Conservation (phyloP, 2,797 vertebrate genomes). For the Phaenicophaeus curvirostris region DNA sequence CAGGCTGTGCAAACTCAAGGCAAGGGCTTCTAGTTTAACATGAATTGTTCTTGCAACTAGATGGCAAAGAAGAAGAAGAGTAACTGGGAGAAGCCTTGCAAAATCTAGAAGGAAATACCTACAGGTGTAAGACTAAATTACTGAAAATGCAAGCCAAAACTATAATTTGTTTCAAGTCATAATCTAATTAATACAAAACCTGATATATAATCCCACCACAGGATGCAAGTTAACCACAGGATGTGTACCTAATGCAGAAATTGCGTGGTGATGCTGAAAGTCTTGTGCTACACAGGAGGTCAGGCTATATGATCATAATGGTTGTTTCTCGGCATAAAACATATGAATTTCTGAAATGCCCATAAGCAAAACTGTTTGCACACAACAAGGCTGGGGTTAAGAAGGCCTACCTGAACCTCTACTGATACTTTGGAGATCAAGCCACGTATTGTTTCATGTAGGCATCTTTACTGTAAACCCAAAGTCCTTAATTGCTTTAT, state of each 20-base stretch:
- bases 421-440: not conserved
- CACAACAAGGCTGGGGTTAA: not conserved
- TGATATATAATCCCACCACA: not conserved
- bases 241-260: constrained; percentile 9
- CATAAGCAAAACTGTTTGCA: not conserved
- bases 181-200: constrained; percentile 17
- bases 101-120: not conserved
- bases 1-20: not conserved
- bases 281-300: not conserved
- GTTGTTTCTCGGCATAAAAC: not conserved
- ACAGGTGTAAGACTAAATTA: not conserved
- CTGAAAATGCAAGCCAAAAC: not conserved
- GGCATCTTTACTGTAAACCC: not conserved
- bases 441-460: not conserved
- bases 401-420: not conserved
- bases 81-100: not conserved
- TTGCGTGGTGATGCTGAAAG: not conserved
- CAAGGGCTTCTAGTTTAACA: not conserved
- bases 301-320: not conserved
- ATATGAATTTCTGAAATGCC: not conserved
- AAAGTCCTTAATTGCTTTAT: not conserved
- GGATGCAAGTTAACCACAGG: not conserved
- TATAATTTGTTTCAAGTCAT: not conserved
- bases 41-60: not conserved
- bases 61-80: not conserved